Evolutionary conservation across 2,888 invertebrate species (phyloP).

Genomic region (Hylaea fasciaria): DNA sequence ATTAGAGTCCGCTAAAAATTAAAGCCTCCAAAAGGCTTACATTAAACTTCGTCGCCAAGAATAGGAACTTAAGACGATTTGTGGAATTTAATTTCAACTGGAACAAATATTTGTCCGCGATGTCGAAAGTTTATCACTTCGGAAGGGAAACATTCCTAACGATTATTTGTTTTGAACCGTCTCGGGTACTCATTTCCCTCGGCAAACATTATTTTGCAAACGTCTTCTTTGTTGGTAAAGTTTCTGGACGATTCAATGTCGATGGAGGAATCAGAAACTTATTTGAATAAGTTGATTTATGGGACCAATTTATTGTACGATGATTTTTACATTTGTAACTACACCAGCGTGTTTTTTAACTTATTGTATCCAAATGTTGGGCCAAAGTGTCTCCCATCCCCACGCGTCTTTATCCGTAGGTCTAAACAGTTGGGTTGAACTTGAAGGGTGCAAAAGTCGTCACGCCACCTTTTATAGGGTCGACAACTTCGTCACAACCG

Average conservation of each 20-base stretch:
- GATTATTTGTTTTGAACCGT: conserved; percentile 24
- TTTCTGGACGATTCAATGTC: conserved; percentile 10
- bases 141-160: conserved; percentile 24
- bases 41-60: conserved; percentile 3
- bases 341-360: too few relatives aligned
- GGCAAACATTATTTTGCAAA: conserved; percentile 21
- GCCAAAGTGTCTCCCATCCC: too few relatives aligned
- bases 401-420: too few relatives aligned
- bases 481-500: too few relatives aligned
- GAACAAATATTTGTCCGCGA: conserved; percentile 22
- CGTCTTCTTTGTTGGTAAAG: conserved; percentile 18
- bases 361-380: too few relatives aligned
- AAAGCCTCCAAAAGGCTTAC: background rate
- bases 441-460: too few relatives aligned
- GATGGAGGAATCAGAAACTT: background rate
- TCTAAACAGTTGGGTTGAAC: too few relatives aligned
- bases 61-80: conserved; percentile 12
- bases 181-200: conserved; percentile 19
- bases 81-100: conserved; percentile 13
- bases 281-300: background rate
- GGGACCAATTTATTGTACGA: too few relatives aligned
- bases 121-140: conserved; percentile 23
- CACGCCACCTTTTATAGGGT: too few relatives aligned
- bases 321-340: too few relatives aligned
- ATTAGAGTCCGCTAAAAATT: too few relatives aligned